These are phyloP conservation scores for Acromyrmex charruanus DNA, from an alignment of 1,140 invertebrate genomes.

Conservation along the genomic window DNA sequence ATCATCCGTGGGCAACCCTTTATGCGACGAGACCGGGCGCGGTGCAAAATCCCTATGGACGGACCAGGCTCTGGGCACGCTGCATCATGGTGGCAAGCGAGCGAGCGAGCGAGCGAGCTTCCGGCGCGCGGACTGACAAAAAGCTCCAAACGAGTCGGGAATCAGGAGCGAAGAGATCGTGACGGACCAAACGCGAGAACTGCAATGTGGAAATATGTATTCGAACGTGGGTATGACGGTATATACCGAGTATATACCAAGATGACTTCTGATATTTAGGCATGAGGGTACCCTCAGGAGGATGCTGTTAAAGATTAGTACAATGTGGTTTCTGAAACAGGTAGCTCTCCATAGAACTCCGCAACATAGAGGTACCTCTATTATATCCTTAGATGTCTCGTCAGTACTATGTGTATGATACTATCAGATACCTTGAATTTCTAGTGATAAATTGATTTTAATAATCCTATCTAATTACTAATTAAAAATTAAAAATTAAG, in stretches of 20 bases:
- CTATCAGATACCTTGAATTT: neutral
- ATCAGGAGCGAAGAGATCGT: conserved; percentile 27
- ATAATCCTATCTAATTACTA: neutral
- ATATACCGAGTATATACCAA: neutral
- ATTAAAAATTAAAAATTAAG: conserved; percentile 15
- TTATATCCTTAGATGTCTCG: neutral
- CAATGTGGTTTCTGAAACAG: conserved; percentile 26
- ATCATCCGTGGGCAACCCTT: conserved; percentile 79
- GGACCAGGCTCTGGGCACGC: conserved; percentile 47
- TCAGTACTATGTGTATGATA: neutral
- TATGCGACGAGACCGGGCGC: conserved; percentile 71
- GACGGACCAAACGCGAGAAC: conserved; percentile 19
- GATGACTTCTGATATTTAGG: conserved; percentile 37
- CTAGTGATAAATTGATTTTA: neutral
- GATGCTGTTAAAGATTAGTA: conserved; percentile 36
- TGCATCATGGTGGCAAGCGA: conserved; percentile 46
- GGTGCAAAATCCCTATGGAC: conserved; percentile 67
- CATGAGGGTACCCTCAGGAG: conserved; percentile 23
- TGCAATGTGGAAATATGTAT: neutral
- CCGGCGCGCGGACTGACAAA: conserved; percentile 35
- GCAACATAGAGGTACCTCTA: neutral
- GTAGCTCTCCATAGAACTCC: neutral
- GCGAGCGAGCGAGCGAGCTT: conserved; percentile 13
- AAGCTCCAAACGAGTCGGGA: conserved; percentile 47
- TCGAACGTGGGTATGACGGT: conserved; percentile 22